Evolutionary conservation across 2,113 vertebrate species (phyloP).

Genomic region (Manacus vitellinus): DNA sequence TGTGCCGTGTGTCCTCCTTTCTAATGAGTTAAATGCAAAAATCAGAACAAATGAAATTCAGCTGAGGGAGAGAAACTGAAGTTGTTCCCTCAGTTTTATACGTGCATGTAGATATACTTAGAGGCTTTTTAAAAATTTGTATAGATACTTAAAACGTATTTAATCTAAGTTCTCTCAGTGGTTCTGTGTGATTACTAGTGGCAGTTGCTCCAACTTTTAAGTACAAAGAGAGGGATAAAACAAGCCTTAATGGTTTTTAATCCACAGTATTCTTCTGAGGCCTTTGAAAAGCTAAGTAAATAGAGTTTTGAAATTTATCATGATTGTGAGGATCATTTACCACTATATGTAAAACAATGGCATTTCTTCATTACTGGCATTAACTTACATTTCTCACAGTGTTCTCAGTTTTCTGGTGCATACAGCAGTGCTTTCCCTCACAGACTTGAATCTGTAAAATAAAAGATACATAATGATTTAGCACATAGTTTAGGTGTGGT

Average conservation of each 20-base stretch:
- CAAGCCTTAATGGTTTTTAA: neutral
- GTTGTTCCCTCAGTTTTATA: neutral
- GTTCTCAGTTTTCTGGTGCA: neutral
- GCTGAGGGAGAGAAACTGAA: neutral
- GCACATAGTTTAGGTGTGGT: neutral
- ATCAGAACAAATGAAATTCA: slow-evolving; percentile 10
- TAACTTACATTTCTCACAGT: neutral
- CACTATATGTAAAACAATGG: neutral
- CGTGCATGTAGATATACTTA: neutral
- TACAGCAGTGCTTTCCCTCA: neutral
- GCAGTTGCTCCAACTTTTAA: neutral
- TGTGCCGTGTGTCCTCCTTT: neutral
- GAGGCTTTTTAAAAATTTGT: neutral
- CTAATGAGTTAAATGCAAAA: slow-evolving; percentile 32
- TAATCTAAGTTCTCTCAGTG: neutral
- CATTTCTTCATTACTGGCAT: neutral
- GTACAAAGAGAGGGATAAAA: neutral
- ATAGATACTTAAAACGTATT: neutral
- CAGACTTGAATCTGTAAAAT: neutral
- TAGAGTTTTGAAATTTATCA: neutral
- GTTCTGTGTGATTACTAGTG: slow-evolving; percentile 1
- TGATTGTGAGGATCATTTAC: neutral
- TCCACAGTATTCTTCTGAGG: neutral
- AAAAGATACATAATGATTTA: neutral
- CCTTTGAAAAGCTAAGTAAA: neutral